Base-by-base conservation (phyloP, 2,888 invertebrate genomes). In the Axea sp. region DNA sequence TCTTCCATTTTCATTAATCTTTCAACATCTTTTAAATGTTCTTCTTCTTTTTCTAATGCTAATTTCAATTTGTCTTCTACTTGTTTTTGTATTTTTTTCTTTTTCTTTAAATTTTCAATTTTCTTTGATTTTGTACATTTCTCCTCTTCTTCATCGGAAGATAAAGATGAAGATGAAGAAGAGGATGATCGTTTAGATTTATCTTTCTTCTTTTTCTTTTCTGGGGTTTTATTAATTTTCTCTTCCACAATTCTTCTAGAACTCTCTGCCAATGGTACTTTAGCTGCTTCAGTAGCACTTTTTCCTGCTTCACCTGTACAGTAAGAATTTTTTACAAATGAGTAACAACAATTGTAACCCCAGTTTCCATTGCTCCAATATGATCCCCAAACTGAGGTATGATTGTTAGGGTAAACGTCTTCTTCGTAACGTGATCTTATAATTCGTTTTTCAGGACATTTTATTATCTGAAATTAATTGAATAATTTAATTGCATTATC, bases 281-380 rank as follows among this genome's bases (percentile, higher is more conserved):
- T 30, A 0, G 30, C 11, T 30, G 39, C 28, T 41, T 39, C 19
- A 6, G 26, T 1, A 8, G 45, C 17, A 17, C 2, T 74, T 77
- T 86, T 89, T 0, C 93, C 93, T 22, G 92, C 92, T 82, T 94
- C 94, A 0, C 96, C 96, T 15, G 95, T 92, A 80, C 96, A 96
- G 84, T 96, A 96, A 0, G 95, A 95, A 89, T 95, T 94, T 91
- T 94, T 94, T 5, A 99, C 91, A 74, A 94, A 93, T 0, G 96
- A 96, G 85, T 97, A 94, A 87, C 99, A 99, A 84, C 99, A 99
- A 83, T 94, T 94, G 88, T 93, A 99, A 0, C 98, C 99, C 99
- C 99, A 99, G 72, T 92, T 91, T 0, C 97, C 97, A 47, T 93
- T 92, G 78, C 91, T 91, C 98, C 99, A 99, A 87, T 91, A 98